Evolutionary conservation across 30 jellyfish, hydroid and myxozoan genomes (phyloP).

Genomic region (Rhopilema esculentum): DNA sequence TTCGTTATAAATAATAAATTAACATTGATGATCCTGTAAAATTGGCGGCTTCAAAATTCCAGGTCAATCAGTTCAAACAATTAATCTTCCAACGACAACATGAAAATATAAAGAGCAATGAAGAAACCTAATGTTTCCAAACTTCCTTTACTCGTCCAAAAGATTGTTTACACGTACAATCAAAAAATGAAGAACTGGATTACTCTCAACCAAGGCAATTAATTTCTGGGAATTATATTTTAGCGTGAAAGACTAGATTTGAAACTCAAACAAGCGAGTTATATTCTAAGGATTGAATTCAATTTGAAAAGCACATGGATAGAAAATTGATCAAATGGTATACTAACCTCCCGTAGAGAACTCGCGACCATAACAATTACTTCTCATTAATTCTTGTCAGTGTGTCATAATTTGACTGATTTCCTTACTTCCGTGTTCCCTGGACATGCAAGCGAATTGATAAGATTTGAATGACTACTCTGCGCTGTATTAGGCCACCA

Average conservation of each 20-base stretch:
- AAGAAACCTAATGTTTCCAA: no score
- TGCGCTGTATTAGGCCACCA: background rate
- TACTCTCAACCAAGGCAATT: background rate
- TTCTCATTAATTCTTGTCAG: background rate
- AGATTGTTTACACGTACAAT: background rate
- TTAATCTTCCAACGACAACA: background rate
- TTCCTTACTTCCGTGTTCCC: background rate
- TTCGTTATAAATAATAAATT: no score
- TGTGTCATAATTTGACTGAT: background rate
- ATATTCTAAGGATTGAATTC: background rate
- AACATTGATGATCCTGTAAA: background rate
- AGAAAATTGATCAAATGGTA: background rate
- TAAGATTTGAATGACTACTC: background rate
- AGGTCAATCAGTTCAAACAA: background rate
- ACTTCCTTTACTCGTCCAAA: background rate
- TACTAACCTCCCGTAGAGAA: background rate
- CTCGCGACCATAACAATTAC: background rate
- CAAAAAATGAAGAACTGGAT: background rate
- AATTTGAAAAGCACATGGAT: background rate
- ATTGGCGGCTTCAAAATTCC: background rate
- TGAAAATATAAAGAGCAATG: no score
- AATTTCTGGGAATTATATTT: background rate
- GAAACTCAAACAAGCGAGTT: background rate
- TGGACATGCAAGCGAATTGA: background rate
- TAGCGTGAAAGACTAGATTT: background rate